These are phyloP conservation scores for Aphrophora alni DNA, from an alignment of 2,888 invertebrate species.

Conservation along the genomic window DNA sequence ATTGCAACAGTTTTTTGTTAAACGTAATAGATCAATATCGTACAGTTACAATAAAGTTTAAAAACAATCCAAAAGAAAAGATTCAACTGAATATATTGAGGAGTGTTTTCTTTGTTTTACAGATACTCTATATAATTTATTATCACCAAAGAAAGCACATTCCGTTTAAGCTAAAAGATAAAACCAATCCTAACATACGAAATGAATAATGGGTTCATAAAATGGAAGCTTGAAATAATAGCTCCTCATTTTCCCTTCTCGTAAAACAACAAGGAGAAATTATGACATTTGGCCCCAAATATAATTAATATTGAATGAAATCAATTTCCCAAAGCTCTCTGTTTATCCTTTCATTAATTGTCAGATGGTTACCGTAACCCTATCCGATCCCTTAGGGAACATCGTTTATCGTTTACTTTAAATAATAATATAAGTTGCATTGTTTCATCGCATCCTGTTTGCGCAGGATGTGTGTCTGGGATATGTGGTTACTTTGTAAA, in stretches of 20 bases:
- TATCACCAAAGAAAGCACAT: too few species aligned
- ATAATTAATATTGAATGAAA: neutral
- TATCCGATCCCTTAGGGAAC: neutral
- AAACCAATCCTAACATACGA: neutral
- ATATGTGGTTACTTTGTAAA: neutral
- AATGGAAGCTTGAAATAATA: neutral
- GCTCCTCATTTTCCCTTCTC: neutral
- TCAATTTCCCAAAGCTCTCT: neutral
- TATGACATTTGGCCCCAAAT: neutral
- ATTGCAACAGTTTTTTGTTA: too few species aligned
- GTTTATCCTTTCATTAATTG: neutral
- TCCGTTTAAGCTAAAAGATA: neutral
- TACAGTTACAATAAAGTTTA: too few species aligned
- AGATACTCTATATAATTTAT: too few species aligned
- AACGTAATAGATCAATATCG: too few species aligned
- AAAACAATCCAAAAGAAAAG: too few species aligned
- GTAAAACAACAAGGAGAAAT: neutral
- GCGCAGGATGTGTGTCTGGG: neutral
- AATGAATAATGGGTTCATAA: neutral
- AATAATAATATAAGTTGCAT: neutral
- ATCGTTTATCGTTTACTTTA: neutral
- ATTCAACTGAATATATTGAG: too few species aligned
- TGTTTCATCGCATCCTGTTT: too few species aligned
- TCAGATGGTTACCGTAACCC: neutral
- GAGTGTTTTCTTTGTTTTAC: too few species aligned